phyloP scores from a whole-genome alignment of 2,797 vertebrate genomes.

The Apodemus agrarius region DNA sequence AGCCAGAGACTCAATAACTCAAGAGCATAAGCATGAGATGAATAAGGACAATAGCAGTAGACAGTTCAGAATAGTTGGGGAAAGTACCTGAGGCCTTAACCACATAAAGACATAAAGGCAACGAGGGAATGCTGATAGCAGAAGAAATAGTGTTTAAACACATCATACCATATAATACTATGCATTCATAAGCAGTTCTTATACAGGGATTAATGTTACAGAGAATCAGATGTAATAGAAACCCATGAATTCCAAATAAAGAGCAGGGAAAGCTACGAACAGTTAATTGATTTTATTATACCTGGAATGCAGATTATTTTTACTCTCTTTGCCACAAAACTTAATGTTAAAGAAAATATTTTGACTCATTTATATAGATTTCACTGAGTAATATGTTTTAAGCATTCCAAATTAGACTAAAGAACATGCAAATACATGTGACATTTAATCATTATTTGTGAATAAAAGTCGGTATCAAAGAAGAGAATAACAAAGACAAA shows the following conservation, averaged over 20 bases:
- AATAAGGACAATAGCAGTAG: background rate
- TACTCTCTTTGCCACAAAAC: background rate
- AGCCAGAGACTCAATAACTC: background rate
- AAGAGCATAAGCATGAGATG: background rate
- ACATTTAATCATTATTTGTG: background rate
- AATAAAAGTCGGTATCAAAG: background rate
- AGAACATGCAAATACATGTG: background rate
- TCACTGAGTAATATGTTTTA: background rate
- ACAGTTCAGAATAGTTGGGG: background rate
- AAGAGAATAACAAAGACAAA: background rate
- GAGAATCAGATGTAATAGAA: background rate
- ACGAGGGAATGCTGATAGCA: background rate
- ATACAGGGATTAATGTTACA: background rate
- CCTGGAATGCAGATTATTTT: background rate
- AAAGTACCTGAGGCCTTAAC: background rate
- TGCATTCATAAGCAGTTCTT: background rate
- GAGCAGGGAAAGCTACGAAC: background rate
- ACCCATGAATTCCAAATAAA: background rate
- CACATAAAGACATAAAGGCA: background rate
- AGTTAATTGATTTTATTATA: background rate
- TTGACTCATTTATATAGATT: background rate
- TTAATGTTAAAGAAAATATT: background rate
- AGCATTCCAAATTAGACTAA: background rate
- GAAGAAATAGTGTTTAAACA: background rate
- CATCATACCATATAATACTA: background rate